phyloP scores from a whole-genome alignment of 2,113 vertebrate species.

The Macquaria ambigua region DNA sequence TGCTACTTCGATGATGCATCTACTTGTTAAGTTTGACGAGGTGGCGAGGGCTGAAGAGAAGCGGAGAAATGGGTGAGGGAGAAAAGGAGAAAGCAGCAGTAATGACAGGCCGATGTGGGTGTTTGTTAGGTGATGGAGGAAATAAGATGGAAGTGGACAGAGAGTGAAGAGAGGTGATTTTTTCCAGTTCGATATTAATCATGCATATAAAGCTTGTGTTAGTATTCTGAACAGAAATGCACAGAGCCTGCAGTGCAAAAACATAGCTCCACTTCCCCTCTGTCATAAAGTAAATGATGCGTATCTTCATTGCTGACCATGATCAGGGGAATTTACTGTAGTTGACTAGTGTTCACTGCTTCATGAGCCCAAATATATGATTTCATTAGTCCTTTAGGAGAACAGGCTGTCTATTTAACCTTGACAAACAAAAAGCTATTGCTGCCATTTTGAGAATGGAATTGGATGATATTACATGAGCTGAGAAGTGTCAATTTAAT shows the following conservation, averaged over 20 bases:
- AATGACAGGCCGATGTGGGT: conserved; percentile 45
- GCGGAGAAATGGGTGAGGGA: conserved; percentile 29
- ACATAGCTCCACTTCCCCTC: conserved; percentile 28
- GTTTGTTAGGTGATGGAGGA: conserved; percentile 49
- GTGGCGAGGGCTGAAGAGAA: conserved; percentile 29
- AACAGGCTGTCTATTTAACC: conserved; percentile 52
- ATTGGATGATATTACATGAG: conserved; percentile 19
- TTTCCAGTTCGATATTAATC: conserved; percentile 48
- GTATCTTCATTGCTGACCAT: conserved; percentile 37
- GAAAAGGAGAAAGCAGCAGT: conserved; percentile 25
- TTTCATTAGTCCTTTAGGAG: conserved; percentile 63
- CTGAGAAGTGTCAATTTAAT: conserved; percentile 29
- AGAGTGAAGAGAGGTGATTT: conserved; percentile 23
- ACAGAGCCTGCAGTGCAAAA: conserved; percentile 24
- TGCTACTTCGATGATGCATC: conserved; percentile 9
- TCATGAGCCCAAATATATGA: conserved; percentile 48
- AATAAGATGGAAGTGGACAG: conserved; percentile 45
- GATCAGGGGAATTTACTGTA: conserved; percentile 46
- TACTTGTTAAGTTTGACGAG: conserved; percentile 34
- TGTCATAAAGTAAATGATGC: conserved; percentile 65
- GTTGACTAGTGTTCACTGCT: conserved; percentile 47
- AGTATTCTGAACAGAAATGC: conserved; percentile 45
- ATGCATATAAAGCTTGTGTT: conserved; percentile 43
- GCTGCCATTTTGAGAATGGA: conserved; percentile 43
- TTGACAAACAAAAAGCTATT: conserved; percentile 53